phyloP scores from a whole-genome alignment of 2,113 vertebrate genomes.

The Colistium nudipinnis region DNA sequence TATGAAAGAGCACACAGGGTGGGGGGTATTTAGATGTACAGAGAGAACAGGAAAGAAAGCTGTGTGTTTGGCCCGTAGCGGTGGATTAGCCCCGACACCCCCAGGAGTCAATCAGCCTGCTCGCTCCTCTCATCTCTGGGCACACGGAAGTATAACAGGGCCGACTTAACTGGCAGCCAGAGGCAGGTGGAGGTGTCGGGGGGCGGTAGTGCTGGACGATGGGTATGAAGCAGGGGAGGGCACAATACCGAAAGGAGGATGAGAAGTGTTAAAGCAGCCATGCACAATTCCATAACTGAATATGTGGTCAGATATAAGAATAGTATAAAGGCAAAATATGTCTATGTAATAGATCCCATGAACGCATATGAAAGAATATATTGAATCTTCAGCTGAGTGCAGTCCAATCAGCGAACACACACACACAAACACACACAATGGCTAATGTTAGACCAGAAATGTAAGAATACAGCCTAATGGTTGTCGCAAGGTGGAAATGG shows the following conservation, averaged over 20 bases:
- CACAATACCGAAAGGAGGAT: constrained; percentile 2
- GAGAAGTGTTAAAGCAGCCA: constrained; percentile 20
- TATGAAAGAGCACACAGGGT: constrained; percentile 33
- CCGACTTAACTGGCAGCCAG: constrained; percentile 34
- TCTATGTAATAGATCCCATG: too few species aligned
- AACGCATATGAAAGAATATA: too few species aligned
- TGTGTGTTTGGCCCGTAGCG: constrained; percentile 56
- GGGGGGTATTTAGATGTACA: constrained; percentile 26
- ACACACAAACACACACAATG: too few species aligned
- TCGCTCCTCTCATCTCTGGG: constrained; percentile 62
- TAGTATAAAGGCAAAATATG: not conserved
- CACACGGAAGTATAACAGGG: constrained; percentile 47
- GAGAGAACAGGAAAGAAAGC: constrained; percentile 28
- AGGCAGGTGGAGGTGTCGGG: constrained; percentile 36
- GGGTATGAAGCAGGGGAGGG: constrained; percentile 24
- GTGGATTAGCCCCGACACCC: constrained; percentile 62
- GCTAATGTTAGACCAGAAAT: not conserved
- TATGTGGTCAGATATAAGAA: not conserved
- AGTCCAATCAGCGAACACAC: too few species aligned
- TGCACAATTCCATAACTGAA: not conserved
- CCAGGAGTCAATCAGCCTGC: constrained; percentile 63
- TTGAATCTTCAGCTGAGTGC: too few species aligned
- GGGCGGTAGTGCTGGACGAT: constrained; percentile 3
- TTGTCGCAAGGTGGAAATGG: not conserved
- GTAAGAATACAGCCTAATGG: not conserved